Base-by-base conservation (phyloP, 2,888 invertebrate genomes). In the Drosophila subsilvestris region DNA sequence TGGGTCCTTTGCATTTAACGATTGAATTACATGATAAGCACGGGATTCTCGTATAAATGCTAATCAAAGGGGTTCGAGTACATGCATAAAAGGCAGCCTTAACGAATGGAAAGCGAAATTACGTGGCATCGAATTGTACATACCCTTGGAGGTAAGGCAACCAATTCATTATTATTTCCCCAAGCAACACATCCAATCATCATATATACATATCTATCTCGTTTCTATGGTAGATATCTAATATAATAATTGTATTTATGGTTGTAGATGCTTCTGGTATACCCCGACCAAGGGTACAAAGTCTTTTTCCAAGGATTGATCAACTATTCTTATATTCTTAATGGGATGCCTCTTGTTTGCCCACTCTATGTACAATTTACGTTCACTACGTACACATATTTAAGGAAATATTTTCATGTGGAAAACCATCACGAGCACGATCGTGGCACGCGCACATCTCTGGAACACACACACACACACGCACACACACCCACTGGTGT, bases 371-470 rank as follows among this genome's bases (percentile, higher is more conserved):
- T 27, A 37, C 14, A n/a, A 14, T n/a, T 14, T 37, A 37, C n/a
- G 7, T 37, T 0, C 7, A 1, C n/a, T 37, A 37, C 2, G 2
- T 37, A n/a, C 1, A 32, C 12, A 32, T 14, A 14, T 37, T 6
- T 3, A 6, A 2, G 14, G 6, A 14, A 1, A 2, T 14, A 37
- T 14, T 14, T 37, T 14, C 37, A 1, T 14, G 37, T 14, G 37
- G n/a, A 7, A 37, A 18, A 0, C 18, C 14, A 32, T 14, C 10
- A 18, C 14, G 22, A 32, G 17, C 10, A 18, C 10, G 22, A 25
- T 37, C 32, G 61, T 56, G 61, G 10, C 45, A 65, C 63, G 37
- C 12, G 6, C 10, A 1, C 42, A 48, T 53, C 65, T 10, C 47
- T 47, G 0, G 6, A 2, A 32, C 27, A 55, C 49, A 44, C 53